These are phyloP conservation scores for Papilio demoleus DNA, from an alignment of 2,888 invertebrate species.

Conservation along the genomic window DNA sequence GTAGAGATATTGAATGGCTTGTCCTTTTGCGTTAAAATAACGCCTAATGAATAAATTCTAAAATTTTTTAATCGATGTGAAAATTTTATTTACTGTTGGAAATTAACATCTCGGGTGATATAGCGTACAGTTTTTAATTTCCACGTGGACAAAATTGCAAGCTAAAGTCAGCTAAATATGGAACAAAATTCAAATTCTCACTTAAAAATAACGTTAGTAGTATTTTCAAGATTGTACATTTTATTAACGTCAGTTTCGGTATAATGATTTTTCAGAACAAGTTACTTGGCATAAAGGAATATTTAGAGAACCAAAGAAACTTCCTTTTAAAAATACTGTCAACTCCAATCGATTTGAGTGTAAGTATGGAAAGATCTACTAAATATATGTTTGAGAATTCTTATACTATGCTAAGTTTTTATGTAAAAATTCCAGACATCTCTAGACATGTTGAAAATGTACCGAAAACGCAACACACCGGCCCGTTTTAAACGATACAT, in stretches of 20 bases:
- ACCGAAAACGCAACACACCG: slow-evolving; percentile 45
- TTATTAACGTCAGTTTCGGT: background rate
- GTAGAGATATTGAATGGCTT: too few species aligned
- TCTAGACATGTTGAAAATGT: background rate
- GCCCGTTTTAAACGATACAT: slow-evolving; percentile 31
- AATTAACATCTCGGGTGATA: too few species aligned
- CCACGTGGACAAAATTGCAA: too few species aligned
- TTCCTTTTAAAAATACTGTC: slow-evolving; percentile 56
- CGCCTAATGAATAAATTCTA: too few species aligned
- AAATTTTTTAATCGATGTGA: too few species aligned
- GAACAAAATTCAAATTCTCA: too few species aligned
- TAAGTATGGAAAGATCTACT: slow-evolving; percentile 45
- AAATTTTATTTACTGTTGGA: too few species aligned
- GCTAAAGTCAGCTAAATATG: too few species aligned
- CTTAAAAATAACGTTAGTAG: too few species aligned
- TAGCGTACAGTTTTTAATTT: too few species aligned
- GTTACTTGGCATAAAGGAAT: slow-evolving; percentile 64
- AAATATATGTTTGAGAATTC: background rate
- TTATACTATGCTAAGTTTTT: background rate
- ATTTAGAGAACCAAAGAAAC: slow-evolving; percentile 61
- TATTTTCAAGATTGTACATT: background rate
- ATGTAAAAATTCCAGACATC: slow-evolving; percentile 41
- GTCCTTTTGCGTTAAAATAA: too few species aligned
- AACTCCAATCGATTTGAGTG: slow-evolving; percentile 45
- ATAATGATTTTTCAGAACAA: slow-evolving; percentile 59